These are phyloP conservation scores for Empis livida DNA, from an alignment of 2,888 invertebrate genomes.

Conservation along the genomic window DNA sequence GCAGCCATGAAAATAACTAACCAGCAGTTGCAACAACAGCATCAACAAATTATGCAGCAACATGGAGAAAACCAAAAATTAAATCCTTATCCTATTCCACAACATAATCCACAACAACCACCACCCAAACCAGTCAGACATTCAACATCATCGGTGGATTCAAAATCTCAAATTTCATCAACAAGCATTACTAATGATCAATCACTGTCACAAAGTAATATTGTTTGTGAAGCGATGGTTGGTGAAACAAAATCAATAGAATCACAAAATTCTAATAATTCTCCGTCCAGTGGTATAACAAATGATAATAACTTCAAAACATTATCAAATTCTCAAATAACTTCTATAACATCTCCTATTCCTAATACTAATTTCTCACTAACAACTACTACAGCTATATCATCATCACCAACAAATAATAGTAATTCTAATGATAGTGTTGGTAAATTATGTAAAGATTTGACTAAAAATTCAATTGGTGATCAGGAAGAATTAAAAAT, in stretches of 20 bases:
- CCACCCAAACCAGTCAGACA: constrained; percentile 5
- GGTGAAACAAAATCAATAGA: neutral
- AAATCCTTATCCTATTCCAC: neutral
- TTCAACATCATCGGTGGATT: neutral
- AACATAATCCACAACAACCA: constrained; percentile 19
- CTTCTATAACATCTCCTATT: constrained; percentile 14
- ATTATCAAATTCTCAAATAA: neutral
- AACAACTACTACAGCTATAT: constrained; percentile 10
- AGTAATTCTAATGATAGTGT: constrained; percentile 12
- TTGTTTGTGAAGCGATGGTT: neutral
- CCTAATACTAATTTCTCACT: constrained; percentile 4
- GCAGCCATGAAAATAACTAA: constrained; percentile 60
- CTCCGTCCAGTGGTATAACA: neutral
- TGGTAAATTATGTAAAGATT: neutral
- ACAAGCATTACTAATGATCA: neutral
- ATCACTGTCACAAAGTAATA: neutral
- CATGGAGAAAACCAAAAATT: constrained; percentile 35
- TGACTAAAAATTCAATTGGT: neutral
- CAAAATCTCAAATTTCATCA: neutral
- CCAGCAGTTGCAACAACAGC: constrained; percentile 32
- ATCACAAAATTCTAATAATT: neutral
- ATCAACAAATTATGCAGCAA: constrained; percentile 34
- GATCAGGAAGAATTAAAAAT: constrained; percentile 28
- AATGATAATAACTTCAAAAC: neutral
- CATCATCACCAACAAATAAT: constrained; percentile 12